Conservation (phyloP, 2,113 vertebrate genomes). For the Otis tarda region DNA sequence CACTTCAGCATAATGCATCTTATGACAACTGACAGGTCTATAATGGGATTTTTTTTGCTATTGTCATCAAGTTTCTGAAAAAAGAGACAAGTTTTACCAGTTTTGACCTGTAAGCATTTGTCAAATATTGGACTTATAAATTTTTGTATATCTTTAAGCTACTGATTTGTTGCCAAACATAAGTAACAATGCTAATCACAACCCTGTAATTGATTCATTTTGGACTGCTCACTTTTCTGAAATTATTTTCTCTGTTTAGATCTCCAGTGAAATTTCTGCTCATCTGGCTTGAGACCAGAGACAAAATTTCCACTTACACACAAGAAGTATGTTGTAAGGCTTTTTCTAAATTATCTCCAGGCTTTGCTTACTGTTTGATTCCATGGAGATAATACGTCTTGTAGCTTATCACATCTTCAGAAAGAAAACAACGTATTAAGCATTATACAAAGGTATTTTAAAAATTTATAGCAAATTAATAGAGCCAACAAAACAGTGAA, state of each 20-base stretch:
- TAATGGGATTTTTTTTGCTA: slow-evolving; percentile 58
- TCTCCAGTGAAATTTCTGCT: slow-evolving; percentile 21
- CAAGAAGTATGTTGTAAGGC: not conserved
- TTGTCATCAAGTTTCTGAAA: slow-evolving; percentile 49
- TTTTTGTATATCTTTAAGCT: slow-evolving; percentile 32
- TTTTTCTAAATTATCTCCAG: not conserved
- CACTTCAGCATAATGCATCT: slow-evolving; percentile 24
- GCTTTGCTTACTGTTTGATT: not conserved
- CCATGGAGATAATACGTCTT: not conserved
- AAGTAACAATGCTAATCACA: slow-evolving; percentile 48
- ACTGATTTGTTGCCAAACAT: slow-evolving; percentile 29
- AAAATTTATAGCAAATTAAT: not conserved
- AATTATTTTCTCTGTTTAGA: slow-evolving; percentile 46
- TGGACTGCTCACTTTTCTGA: slow-evolving; percentile 7
- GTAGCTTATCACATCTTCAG: not conserved
- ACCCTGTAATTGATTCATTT: slow-evolving; percentile 24
- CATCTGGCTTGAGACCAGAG: not conserved
- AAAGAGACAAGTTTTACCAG: slow-evolving; percentile 29
- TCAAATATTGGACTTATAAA: slow-evolving; percentile 53
- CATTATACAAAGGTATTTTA: not conserved
- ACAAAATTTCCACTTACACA: not conserved
- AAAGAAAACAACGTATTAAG: not conserved
- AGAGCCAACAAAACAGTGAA: not conserved
- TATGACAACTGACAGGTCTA: slow-evolving; percentile 58
- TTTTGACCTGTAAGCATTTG: slow-evolving; percentile 53